Percentiles rank a stretch among this genome's conserved stretches.
phyloP scores from a whole-genome alignment of 2,113 vertebrate species.

The Hemibagrus wyckioides region DNA sequence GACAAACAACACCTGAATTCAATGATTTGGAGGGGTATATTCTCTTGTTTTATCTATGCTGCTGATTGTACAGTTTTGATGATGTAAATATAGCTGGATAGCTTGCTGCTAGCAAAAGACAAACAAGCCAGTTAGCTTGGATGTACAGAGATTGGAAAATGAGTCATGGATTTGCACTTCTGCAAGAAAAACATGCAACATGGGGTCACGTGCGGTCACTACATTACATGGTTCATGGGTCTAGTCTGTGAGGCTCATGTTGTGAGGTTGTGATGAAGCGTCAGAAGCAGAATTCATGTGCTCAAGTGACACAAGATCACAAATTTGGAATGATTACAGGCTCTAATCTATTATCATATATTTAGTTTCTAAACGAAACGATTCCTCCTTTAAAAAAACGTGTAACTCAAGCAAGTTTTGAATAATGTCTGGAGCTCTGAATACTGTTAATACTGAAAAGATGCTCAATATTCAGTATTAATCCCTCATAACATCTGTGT shows the following conservation, averaged over 20 bases:
- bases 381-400: not conserved
- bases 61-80: not conserved
- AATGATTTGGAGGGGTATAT: too few species aligned
- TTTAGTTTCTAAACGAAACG: not conserved
- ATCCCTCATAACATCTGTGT: not conserved
- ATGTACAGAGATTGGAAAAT: too few species aligned
- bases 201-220: too few species aligned
- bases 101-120: too few species aligned
- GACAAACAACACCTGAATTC: too few species aligned
- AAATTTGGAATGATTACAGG: not conserved
- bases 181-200: not conserved
- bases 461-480: not conserved
- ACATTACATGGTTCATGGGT: not conserved
- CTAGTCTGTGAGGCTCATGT: not conserved
- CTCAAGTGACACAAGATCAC: not conserved
- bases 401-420: not conserved
- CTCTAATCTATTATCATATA: not conserved
- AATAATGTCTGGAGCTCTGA: not conserved
- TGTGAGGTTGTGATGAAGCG: not conserved
- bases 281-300: not conserved
- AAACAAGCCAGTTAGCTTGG: too few species aligned
- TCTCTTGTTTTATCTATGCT: too few species aligned
- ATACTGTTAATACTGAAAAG: not conserved
- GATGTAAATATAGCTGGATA: too few species aligned
- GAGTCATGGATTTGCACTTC: too few species aligned